Base-by-base conservation (phyloP, 2,113 vertebrate genomes). In the Bettongia penicillata region DNA sequence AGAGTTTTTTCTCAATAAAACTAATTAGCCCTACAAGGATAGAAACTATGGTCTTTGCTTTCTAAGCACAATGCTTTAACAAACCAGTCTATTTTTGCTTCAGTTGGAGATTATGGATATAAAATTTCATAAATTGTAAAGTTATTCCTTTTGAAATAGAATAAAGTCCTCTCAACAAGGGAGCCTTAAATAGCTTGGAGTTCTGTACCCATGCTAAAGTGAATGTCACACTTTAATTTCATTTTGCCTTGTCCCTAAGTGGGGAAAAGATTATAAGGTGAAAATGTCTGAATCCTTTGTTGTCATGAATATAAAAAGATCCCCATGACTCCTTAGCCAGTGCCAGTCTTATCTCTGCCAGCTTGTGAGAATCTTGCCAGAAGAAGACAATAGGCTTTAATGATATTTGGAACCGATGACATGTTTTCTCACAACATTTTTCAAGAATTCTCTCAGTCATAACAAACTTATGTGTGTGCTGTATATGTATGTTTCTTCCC, bases 341-440 rank as follows among this genome's bases (percentile, higher is more conserved):
- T 2, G 68, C 84, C 48, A 3, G 31, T 25, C 37, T 55, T 43
- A 43, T 43, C 68, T 10, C 10, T 22, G 2, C 37, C 25, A 22
- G 14, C 0, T 0, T 6, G 37, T 6, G 47, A 10, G 5, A 7
- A 11, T 84, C 0, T 19, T 10, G 61, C n/a, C n/a, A 12, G 49
- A 19, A 14, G 0, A 0, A 52, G 24, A 53, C 24, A 23, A 6
- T n/a, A 26, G 47, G 16, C 25, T 53, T 7, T 0, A 0, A 22
- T 0, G 24, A 91, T 91, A 12, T n/a, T 89, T 7, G 31, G 47
- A 51, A 91, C 26, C 23, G 1, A 48, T 0, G 47, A 47, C 19
- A 51, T 89, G 51, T 52, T 51, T 48, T 89, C 92, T 25, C 43
- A 61, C n/a, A 50, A 50, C 3, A 25, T 12, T 93, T 53, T 50